These are phyloP conservation scores for Drosophila parvula DNA, from an alignment of 1,140 invertebrate genomes.

Conservation along the genomic window DNA sequence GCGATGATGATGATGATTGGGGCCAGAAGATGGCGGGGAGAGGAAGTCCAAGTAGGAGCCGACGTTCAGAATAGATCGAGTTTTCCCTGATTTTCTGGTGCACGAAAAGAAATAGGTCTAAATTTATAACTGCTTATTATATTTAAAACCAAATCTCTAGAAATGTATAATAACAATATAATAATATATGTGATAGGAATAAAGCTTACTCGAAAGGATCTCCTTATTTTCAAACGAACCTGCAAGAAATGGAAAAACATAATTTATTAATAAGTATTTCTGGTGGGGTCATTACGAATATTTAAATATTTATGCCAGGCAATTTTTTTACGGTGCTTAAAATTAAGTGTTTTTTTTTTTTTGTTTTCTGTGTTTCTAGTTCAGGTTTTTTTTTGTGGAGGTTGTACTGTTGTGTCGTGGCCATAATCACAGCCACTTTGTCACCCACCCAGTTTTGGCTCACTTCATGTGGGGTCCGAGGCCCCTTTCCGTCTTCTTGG, in stretches of 20 bases:
- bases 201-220: neutral
- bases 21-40: neutral
- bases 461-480: slow-evolving; percentile 38
- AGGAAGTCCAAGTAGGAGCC: slow-evolving; percentile 16
- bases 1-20: slow-evolving; percentile 50
- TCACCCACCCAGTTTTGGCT: slow-evolving; percentile 66
- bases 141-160: too few species aligned
- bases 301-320: neutral
- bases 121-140: too few species aligned
- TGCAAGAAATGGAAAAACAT: neutral
- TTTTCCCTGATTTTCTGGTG: slow-evolving; percentile 6
- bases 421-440: slow-evolving; percentile 78
- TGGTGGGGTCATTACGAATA: neutral
- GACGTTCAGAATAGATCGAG: slow-evolving; percentile 2
- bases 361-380: neutral
- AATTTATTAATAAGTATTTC: neutral
- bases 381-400: slow-evolving; percentile 10
- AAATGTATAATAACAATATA: too few species aligned
- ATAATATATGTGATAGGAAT: neutral
- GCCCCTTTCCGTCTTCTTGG: slow-evolving; percentile 6
- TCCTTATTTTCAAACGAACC: neutral
- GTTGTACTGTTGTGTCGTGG: slow-evolving; percentile 45
- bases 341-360: neutral
- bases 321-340: neutral
- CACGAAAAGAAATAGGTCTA: neutral